Base-by-base conservation (phyloP, 1,140 invertebrate genomes). In the Ostrea denselamellosa region DNA sequence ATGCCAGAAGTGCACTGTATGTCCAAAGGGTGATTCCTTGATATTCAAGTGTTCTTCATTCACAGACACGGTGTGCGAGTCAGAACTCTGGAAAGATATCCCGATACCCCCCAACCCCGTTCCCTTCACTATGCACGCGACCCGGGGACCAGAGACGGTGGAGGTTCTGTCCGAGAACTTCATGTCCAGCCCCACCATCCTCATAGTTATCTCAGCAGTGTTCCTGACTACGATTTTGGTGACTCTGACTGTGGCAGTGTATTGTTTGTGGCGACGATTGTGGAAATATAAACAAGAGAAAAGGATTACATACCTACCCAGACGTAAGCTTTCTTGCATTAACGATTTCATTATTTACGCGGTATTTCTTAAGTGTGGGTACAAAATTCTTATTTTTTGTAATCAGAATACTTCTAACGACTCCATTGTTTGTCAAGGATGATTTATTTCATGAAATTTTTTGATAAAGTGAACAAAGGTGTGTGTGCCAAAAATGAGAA, bases 311-410 rank as follows among this genome's bases (percentile, higher is more conserved):
- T 77, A 77, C 68, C 68, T 77, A 10, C 22, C 25, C 28, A 22
- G 68, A 77, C 68, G 68, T 77, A 77, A 77, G 68, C 10, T 77
- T 77, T 17, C 28, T 77, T 77, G 12, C 10, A 77, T 34, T 44
- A n/a, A 19, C 56, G 19, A 62, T 62, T 62, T n/a, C 7, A 17
- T n/a, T 62, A n/a, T 62, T 62, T 56, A 56, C 34, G 5, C 34
- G 5, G 5, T 44, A 44, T 44, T 44, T 44, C 5, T 2, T 44
- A 5, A 44, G 2, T 44, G 34, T 44, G 5, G 34, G 5, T 44
- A 44, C 5, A 1, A 44, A 44, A 44, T 44, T 5, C 5, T 44
- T 44, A 2, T 44, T 44, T 44, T 5, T 2, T 44, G 34, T 44
- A 44, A 2, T 44, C 34, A 5, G 34, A 44, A 44, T 44, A 44